Conservation (phyloP, 2,888 invertebrate genomes). For the Diploptera punctata region DNA sequence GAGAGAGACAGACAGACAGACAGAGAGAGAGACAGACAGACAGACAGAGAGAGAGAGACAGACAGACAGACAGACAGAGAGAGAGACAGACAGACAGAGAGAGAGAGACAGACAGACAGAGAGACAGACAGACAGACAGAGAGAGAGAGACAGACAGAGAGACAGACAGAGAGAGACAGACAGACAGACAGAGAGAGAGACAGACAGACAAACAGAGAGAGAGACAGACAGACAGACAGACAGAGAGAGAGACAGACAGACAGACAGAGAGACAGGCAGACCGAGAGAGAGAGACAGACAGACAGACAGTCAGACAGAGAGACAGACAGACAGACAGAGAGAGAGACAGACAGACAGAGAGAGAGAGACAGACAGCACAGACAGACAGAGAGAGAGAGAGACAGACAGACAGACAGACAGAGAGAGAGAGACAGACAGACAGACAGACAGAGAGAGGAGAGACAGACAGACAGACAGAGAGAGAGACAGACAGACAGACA, state of each 20-base stretch:
- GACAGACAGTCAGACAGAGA: too few relatives aligned
- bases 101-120: not conserved
- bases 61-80: not conserved
- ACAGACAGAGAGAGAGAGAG: not conserved
- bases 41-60: not conserved
- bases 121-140: not conserved
- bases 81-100: not conserved
- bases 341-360: too few relatives aligned
- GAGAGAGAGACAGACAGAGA: not conserved
- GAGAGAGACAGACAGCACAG: too few relatives aligned
- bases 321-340: too few relatives aligned
- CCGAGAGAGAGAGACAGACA: too few relatives aligned
- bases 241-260: not conserved
- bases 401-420: not conserved
- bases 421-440: not conserved
- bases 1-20: not conserved
- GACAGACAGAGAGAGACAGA: not conserved
- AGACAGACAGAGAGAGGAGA: too few relatives aligned
- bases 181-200: not conserved
- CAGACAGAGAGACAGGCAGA: not conserved
- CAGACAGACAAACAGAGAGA: not conserved
- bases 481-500: not conserved
- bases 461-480: not conserved
- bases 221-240: not conserved
- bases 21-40: not conserved